phyloP scores from a whole-genome alignment of 2,113 vertebrate species.

The Rhabdornis inornatus region DNA sequence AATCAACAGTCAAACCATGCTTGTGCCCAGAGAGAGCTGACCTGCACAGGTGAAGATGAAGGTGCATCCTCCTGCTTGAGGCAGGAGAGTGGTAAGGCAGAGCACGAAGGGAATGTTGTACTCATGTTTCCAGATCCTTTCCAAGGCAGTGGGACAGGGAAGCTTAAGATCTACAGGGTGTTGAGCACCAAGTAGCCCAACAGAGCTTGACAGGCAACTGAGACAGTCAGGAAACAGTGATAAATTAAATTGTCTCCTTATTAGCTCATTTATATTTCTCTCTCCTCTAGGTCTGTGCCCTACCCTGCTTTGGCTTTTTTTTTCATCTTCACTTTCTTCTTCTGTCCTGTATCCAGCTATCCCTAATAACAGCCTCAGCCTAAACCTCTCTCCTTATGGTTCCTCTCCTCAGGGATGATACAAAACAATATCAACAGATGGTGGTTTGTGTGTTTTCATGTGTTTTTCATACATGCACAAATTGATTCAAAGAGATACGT shows the following conservation, averaged over 20 bases:
- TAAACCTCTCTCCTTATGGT: background rate
- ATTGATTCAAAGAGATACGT: background rate
- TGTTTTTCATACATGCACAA: background rate
- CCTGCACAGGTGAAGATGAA: background rate
- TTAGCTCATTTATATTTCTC: background rate
- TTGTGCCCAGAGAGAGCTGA: background rate
- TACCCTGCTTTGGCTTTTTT: background rate
- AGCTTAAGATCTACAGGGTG: background rate
- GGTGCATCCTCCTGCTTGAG: accelerated
- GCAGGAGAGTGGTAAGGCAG: background rate
- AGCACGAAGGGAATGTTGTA: accelerated
- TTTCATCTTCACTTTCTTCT: background rate
- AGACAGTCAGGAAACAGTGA: background rate
- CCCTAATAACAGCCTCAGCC: background rate
- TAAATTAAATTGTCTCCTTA: background rate
- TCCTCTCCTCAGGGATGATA: background rate
- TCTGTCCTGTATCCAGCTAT: background rate
- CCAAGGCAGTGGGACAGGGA: accelerated
- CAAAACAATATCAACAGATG: background rate
- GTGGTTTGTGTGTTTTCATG: background rate
- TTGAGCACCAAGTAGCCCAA: background rate
- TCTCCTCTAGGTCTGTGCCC: background rate
- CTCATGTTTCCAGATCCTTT: background rate
- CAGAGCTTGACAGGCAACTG: background rate
- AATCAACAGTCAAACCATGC: background rate